Percentiles rank a stretch among this genome's conserved stretches.
Evolutionary conservation across 2,888 invertebrate species (phyloP).

Genomic region (Pristionchus maxplancki): DNA sequence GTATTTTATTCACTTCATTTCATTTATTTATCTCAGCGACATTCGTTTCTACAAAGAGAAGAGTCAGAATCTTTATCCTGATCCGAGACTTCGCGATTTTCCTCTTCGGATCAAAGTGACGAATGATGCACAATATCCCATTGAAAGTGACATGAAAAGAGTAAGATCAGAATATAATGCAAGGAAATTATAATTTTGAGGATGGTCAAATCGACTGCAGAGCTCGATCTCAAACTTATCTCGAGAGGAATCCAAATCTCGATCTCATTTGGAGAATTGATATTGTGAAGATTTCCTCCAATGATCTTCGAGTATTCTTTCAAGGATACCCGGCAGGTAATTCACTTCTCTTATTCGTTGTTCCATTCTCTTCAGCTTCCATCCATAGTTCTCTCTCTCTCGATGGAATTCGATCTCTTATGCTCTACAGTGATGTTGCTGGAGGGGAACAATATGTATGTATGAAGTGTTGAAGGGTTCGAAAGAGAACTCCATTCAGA

Average conservation of each 20-base stretch:
- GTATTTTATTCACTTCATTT: not conserved
- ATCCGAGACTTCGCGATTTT: not conserved
- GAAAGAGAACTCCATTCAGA: not conserved
- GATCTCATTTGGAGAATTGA: not conserved
- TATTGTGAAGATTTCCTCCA: slow-evolving; percentile 16
- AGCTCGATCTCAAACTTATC: not conserved
- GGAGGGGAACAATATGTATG: not conserved
- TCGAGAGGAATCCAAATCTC: not conserved
- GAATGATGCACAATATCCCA: not conserved
- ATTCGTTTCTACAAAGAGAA: slow-evolving; percentile 1
- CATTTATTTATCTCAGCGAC: not conserved
- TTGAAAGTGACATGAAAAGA: slow-evolving; percentile 17
- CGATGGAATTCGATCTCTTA: not conserved
- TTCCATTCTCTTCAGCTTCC: slow-evolving; percentile 16
- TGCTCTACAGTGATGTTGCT: not conserved
- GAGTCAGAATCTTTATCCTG: not conserved
- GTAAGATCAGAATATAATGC: not conserved
- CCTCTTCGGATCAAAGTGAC: not conserved
- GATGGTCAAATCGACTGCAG: slow-evolving; percentile 16
- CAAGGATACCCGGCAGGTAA: slow-evolving; percentile 2
- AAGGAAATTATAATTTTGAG: not conserved
- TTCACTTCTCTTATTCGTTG: not conserved
- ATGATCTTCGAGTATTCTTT: slow-evolving; percentile 17
- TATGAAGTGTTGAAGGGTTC: not conserved
- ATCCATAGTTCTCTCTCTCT: slow-evolving; percentile 6